Percentiles rank a stretch among this genome's conserved stretches.
These are phyloP conservation scores for Saturnia japonica DNA, from an alignment of 2,888 invertebrate genomes.

Conservation along the genomic window DNA sequence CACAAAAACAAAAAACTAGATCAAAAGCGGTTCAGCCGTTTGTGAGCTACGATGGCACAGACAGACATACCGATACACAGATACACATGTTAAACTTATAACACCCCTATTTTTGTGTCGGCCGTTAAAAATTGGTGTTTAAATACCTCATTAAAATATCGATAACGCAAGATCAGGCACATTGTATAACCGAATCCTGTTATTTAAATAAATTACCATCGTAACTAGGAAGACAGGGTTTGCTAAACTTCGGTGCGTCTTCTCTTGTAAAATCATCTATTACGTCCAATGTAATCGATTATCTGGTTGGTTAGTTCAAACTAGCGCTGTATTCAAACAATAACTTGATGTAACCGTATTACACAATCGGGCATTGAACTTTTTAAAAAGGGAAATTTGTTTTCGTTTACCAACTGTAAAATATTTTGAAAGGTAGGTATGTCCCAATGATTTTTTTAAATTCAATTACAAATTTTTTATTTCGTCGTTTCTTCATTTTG, in stretches of 20 bases:
- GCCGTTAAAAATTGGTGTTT: no score
- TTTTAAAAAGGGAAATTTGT: slow-evolving; percentile 29
- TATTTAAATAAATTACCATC: slow-evolving; percentile 21
- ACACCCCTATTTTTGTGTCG: no score
- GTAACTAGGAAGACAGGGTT: slow-evolving; percentile 37
- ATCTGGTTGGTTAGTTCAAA: slow-evolving; percentile 29
- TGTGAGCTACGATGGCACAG: no score
- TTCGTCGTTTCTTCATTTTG: background rate
- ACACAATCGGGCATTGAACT: slow-evolving; percentile 31
- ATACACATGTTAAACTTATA: no score
- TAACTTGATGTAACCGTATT: slow-evolving; percentile 28
- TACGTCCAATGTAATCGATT: slow-evolving; percentile 43
- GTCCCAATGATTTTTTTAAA: no score
- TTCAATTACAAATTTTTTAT: background rate
- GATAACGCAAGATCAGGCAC: no score
- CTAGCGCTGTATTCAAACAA: slow-evolving; percentile 30
- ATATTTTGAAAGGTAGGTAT: background rate
- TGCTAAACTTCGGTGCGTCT: slow-evolving; percentile 39
- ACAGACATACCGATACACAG: no score
- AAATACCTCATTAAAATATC: no score
- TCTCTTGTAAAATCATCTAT: slow-evolving; percentile 30
- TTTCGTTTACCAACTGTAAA: no score
- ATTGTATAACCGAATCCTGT: background rate
- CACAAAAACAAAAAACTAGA: no score
- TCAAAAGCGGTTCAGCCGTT: no score